These are phyloP conservation scores for Aix galericulata DNA, from an alignment of 2,113 vertebrate species.

Conservation along the genomic window DNA sequence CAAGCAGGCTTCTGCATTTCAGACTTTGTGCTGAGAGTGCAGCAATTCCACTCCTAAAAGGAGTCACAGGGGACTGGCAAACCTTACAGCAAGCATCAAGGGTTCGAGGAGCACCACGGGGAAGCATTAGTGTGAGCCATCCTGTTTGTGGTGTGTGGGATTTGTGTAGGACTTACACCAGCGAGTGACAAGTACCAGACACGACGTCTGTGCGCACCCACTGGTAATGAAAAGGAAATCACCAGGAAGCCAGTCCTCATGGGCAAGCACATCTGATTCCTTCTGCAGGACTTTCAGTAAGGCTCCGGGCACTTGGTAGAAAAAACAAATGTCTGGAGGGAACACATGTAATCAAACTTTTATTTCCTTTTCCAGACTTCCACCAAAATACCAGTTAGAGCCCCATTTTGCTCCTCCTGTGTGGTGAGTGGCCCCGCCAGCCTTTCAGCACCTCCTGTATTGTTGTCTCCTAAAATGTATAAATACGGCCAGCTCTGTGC, in stretches of 20 bases:
- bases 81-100: not conserved
- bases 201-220: not conserved
- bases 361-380: not conserved
- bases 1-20: no score
- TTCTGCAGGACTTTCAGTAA: not conserved
- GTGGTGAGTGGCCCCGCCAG: not conserved
- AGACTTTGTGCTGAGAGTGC: no score
- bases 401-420: not conserved
- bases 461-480: not conserved
- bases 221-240: no score
- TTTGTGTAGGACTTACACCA: accelerated
- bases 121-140: not conserved
- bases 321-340: not conserved
- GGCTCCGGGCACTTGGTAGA: accelerated
- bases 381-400: not conserved
- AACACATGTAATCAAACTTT: not conserved
- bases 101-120: not conserved
- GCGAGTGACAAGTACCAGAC: no score
- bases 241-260: accelerated
- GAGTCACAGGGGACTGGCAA: not conserved
- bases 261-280: accelerated
- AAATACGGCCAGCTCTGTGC: not conserved
- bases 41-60: not conserved
- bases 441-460: not conserved
- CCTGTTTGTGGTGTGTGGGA: accelerated